Conservation (phyloP, 1,140 invertebrate species). For the Magallana angulata region DNA sequence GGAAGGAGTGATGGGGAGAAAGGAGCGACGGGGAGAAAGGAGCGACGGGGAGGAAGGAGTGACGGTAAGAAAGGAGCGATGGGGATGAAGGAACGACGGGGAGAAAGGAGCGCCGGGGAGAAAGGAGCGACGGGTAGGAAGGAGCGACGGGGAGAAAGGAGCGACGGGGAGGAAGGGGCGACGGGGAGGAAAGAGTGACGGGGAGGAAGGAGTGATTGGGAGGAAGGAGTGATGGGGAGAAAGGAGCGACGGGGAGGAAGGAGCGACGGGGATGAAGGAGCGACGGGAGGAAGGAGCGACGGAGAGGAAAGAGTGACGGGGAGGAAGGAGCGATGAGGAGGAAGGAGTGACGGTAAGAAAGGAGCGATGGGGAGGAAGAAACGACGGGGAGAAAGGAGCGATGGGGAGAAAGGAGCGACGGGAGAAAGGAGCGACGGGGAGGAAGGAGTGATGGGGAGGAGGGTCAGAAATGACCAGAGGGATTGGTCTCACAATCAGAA, state of each 20-base stretch:
- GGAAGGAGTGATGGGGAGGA: background rate
- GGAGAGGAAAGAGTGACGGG: conserved; percentile 34
- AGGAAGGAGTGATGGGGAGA: background rate
- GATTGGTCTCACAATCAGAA: background rate
- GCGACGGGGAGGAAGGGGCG: background rate
- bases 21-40: too few relatives aligned
- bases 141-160: too few relatives aligned
- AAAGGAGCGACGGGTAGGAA: conserved; percentile 24
- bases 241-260: conserved; percentile 44
- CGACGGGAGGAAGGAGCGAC: background rate
- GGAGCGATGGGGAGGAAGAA: background rate
- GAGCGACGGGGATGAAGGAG: background rate
- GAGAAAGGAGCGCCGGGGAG: background rate
- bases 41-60: background rate
- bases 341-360: background rate
- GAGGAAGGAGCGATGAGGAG: background rate
- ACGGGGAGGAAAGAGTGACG: background rate
- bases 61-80: background rate
- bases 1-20: background rate
- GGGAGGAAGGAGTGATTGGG: background rate
- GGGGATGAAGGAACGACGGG: background rate
- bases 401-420: conserved; percentile 40
- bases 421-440: conserved; percentile 46
- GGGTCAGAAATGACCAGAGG: background rate
- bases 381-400: background rate